A percentile compares a stretch with the other conserved stretches of the same genome.
Evolutionary conservation across 1,140 invertebrate genomes (phyloP).

Genomic region (Drosophila dunni): DNA sequence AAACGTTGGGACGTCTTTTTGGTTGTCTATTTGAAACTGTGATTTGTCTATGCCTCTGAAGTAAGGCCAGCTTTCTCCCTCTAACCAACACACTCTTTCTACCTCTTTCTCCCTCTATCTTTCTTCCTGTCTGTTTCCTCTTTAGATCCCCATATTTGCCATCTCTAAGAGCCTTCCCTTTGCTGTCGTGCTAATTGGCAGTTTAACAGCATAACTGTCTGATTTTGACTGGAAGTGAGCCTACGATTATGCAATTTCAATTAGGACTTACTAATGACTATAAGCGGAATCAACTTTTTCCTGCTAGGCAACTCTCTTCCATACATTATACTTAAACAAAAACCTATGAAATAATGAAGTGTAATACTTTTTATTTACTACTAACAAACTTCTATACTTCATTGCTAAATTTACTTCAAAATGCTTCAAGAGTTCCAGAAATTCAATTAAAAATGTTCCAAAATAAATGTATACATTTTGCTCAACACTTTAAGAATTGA

Average conservation of each 20-base stretch:
- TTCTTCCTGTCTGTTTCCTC: conserved; percentile 1
- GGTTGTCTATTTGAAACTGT: conserved; percentile 75
- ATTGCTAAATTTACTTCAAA: too few relatives aligned
- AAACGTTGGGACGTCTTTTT: conserved; percentile 72
- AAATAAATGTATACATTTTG: neutral
- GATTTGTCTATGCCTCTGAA: conserved; percentile 55
- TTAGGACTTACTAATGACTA: conserved; percentile 58
- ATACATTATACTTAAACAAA: too few relatives aligned
- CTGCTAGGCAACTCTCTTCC: too few relatives aligned
- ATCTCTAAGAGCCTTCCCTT: conserved; percentile 5
- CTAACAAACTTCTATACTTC: too few relatives aligned
- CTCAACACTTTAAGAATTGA: neutral
- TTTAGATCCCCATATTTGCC: neutral
- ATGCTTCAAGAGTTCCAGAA: too few relatives aligned
- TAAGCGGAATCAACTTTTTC: neutral
- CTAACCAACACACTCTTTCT: neutral
- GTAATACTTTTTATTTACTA: too few relatives aligned
- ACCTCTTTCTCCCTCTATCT: neutral
- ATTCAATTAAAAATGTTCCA: too few relatives aligned
- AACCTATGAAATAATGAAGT: too few relatives aligned
- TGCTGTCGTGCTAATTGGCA: conserved; percentile 69
- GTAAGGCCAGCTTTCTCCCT: neutral
- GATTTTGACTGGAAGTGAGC: conserved; percentile 31
- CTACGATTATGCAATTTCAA: conserved; percentile 76
- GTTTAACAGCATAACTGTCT: conserved; percentile 68